Evolutionary conservation across 1,140 invertebrate genomes (phyloP).

Genomic region (Maconellicoccus hirsutus): DNA sequence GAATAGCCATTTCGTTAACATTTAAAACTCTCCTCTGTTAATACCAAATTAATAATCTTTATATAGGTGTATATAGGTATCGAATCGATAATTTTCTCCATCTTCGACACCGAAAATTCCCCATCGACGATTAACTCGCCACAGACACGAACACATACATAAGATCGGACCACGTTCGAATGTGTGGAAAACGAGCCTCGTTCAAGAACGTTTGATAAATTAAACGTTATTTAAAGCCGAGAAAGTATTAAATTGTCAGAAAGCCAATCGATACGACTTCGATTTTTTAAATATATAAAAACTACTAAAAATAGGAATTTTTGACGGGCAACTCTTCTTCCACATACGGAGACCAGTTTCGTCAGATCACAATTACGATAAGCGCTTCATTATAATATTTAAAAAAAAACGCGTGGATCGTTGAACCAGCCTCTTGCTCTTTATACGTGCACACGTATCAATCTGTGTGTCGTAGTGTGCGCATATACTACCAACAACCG

Average conservation of each 20-base stretch:
- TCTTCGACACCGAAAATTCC: no score
- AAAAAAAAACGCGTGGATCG: background rate
- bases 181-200: background rate
- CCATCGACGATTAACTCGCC: no score
- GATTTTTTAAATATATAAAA: background rate
- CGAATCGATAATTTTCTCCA: no score
- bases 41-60: no score
- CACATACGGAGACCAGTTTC: background rate
- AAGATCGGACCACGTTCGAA: no score
- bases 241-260: conserved; percentile 9
- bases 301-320: conserved; percentile 9
- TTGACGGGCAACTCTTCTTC: background rate
- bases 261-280: conserved; percentile 7
- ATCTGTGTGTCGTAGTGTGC: no score
- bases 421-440: background rate
- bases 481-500: no score
- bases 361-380: conserved; percentile 8
- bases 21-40: no score
- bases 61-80: no score
- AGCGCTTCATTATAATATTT: conserved; percentile 9
- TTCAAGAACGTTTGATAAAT: background rate
- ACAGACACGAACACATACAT: no score
- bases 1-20: no score
- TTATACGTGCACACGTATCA: no score
- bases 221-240: background rate